phyloP scores from a whole-genome alignment of 1,140 invertebrate species.

The Ostrea denselamellosa region DNA sequence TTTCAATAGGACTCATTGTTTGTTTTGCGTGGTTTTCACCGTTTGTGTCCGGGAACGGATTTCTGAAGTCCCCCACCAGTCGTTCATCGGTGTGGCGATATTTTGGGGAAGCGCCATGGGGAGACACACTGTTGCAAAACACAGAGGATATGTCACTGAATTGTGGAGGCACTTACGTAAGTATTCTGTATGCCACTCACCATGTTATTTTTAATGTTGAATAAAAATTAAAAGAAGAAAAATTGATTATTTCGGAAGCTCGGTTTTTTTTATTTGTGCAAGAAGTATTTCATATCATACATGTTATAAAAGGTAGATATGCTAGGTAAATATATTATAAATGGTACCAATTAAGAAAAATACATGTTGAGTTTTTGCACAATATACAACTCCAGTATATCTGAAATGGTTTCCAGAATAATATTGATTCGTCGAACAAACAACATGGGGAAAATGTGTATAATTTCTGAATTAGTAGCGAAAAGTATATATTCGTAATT shows the following conservation, averaged over 20 bases:
- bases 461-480: too few relatives aligned
- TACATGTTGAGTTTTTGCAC: too few relatives aligned
- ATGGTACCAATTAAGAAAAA: too few relatives aligned
- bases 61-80: constrained; percentile 39
- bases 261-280: too few relatives aligned
- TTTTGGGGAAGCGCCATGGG: constrained; percentile 36
- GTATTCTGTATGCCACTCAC: not conserved
- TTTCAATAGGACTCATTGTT: constrained; percentile 22
- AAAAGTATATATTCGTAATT: not conserved
- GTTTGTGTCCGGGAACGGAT: constrained; percentile 12
- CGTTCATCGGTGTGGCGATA: constrained; percentile 38
- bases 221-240: not conserved
- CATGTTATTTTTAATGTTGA: not conserved
- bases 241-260: too few relatives aligned
- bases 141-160: constrained; percentile 30
- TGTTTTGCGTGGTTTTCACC: constrained; percentile 17
- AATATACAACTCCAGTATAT: too few relatives aligned
- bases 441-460: too few relatives aligned
- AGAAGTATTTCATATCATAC: too few relatives aligned
- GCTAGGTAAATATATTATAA: too few relatives aligned
- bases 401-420: too few relatives aligned
- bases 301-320: too few relatives aligned
- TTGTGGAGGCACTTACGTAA: constrained; percentile 32
- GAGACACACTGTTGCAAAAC: not conserved
- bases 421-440: too few relatives aligned